These are phyloP conservation scores for Conchocele bisecta DNA, from an alignment of 2,888 invertebrate species.

Conservation along the genomic window DNA sequence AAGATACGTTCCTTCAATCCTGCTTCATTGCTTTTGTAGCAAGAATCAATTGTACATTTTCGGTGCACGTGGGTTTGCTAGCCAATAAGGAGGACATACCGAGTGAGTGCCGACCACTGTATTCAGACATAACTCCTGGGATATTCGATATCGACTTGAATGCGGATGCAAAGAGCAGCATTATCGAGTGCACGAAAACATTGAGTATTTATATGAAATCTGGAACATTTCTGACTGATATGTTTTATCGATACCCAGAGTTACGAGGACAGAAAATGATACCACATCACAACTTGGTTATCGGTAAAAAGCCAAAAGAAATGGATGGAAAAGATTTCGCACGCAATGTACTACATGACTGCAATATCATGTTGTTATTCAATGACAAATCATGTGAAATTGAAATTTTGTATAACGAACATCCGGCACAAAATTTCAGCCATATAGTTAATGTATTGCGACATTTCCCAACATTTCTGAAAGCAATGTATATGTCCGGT, in stretches of 20 bases:
- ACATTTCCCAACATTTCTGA: constrained; percentile 65
- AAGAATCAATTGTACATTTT: constrained; percentile 59
- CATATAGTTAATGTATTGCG: constrained; percentile 60
- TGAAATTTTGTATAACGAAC: constrained; percentile 56
- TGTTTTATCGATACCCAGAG: constrained; percentile 65
- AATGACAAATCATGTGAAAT: constrained; percentile 38
- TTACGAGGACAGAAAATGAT: constrained; percentile 54
- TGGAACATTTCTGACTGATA: constrained; percentile 59
- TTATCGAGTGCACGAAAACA: constrained; percentile 37
- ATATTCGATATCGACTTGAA: constrained; percentile 55
- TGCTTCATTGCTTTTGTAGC: constrained; percentile 64
- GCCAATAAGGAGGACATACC: constrained; percentile 52
- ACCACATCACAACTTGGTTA: constrained; percentile 66
- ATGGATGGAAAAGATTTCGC: not conserved
- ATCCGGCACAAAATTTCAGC: constrained; percentile 57
- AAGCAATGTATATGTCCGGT: constrained; percentile 30
- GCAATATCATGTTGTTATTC: constrained; percentile 62
- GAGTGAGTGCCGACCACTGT: constrained; percentile 35
- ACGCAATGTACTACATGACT: constrained; percentile 49
- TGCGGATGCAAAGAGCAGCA: constrained; percentile 14
- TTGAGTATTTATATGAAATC: constrained; percentile 36
- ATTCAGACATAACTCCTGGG: constrained; percentile 59
- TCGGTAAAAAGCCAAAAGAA: constrained; percentile 28
- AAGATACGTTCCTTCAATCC: constrained; percentile 37
- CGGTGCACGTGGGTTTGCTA: constrained; percentile 62